Evolutionary conservation across 2,797 vertebrate genomes (phyloP).

Genomic region (Eremophila alpestris): DNA sequence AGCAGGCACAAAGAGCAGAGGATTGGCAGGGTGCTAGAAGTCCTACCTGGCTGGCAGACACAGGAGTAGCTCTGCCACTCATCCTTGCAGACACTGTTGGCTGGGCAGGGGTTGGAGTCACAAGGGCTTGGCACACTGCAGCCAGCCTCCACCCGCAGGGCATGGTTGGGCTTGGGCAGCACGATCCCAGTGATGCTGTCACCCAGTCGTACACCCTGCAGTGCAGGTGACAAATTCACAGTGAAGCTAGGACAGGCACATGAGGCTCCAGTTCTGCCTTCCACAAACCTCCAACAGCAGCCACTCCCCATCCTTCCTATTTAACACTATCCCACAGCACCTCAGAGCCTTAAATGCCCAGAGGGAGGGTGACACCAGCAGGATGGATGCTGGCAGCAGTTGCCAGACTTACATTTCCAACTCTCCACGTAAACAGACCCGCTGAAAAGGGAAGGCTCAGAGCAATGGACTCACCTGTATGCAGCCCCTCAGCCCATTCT

Average conservation of each 20-base stretch:
- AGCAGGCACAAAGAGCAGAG: background rate
- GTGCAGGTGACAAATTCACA: background rate
- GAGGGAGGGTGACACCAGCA: background rate
- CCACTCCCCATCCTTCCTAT: background rate
- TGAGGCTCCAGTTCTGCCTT: background rate
- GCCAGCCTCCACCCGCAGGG: conserved; percentile 88
- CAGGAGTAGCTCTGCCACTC: conserved; percentile 92
- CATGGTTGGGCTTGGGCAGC: conserved; percentile 85
- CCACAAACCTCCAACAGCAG: background rate
- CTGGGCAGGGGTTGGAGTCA: conserved; percentile 87
- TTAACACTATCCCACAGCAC: background rate
- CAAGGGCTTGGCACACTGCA: conserved; percentile 87
- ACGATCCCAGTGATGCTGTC: conserved; percentile 82
- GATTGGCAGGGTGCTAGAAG: background rate
- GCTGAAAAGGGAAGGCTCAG: background rate
- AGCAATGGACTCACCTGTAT: conserved; percentile 85
- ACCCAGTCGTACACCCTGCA: conserved; percentile 90
- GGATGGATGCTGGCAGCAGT: background rate
- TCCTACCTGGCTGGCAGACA: conserved; percentile 88
- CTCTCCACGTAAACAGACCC: background rate
- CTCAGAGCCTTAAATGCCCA: background rate
- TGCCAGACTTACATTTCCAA: background rate
- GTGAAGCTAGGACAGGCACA: background rate
- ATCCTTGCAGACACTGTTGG: conserved; percentile 87
- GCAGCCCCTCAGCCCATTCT: conserved; percentile 92